A percentile compares a stretch with the other conserved stretches of the same genome.
Conservation (phyloP, 2,888 invertebrate genomes). For the Euplexia lucipara region DNA sequence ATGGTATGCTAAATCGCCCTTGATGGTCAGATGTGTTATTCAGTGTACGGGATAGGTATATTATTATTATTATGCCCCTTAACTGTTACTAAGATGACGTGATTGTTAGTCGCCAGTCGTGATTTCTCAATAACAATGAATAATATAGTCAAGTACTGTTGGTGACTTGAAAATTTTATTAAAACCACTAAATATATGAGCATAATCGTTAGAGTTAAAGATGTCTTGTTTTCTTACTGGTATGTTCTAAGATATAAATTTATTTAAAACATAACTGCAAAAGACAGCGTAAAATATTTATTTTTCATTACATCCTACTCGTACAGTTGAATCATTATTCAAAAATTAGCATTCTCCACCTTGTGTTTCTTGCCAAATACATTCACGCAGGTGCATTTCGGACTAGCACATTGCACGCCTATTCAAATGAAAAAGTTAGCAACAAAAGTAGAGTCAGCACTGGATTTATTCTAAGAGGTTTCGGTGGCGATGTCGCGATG, state of each 20-base stretch:
- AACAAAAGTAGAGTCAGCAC: constrained; percentile 61
- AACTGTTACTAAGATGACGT: constrained; percentile 50
- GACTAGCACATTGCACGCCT: constrained; percentile 2
- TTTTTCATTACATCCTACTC: background rate
- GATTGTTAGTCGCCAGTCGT: constrained; percentile 40
- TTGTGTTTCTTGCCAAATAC: constrained; percentile 5
- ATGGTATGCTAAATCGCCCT: constrained; percentile 65
- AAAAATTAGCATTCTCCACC: constrained; percentile 5
- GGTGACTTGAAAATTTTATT: constrained; percentile 6
- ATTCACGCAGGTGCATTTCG: constrained; percentile 19
- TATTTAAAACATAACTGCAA: background rate
- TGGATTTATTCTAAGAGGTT: constrained; percentile 70
- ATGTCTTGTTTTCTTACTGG: background rate
- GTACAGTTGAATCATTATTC: background rate
- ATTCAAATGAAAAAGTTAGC: constrained; percentile 56
- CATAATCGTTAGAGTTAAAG: background rate
- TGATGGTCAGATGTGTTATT: constrained; percentile 70
- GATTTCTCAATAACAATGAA: constrained; percentile 32
- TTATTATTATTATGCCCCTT: constrained; percentile 48
- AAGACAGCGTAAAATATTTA: background rate
- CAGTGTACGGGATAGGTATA: constrained; percentile 56
- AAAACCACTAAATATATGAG: constrained; percentile 7
- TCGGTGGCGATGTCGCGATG: constrained; percentile 71
- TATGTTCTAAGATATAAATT: background rate
- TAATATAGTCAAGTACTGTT: constrained; percentile 17